Evolutionary conservation across 2,888 invertebrate species (phyloP).

Genomic region (Bellardia pandia): DNA sequence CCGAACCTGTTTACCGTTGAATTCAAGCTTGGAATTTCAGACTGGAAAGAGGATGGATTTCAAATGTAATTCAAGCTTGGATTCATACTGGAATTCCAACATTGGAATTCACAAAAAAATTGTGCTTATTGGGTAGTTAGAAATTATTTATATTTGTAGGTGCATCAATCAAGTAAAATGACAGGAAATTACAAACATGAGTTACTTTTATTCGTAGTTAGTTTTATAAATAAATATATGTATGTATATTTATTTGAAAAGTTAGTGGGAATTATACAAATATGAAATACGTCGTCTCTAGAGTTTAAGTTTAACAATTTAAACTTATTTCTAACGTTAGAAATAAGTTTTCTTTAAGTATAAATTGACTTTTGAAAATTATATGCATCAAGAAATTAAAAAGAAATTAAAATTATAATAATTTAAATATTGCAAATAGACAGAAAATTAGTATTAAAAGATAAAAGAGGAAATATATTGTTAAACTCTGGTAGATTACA

Average conservation of each 20-base stretch:
- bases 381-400: not conserved
- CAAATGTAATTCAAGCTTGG: no score
- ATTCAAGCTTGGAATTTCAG: no score
- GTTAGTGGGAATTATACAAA: slow-evolving; percentile 6
- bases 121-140: no score
- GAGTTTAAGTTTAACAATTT: slow-evolving; percentile 34
- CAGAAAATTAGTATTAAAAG: not conserved
- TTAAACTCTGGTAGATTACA: no score
- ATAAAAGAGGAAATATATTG: not conserved
- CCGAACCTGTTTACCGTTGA: no score
- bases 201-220: not conserved
- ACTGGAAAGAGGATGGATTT: no score
- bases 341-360: slow-evolving; percentile 1
- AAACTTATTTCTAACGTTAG: not conserved
- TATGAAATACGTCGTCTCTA: slow-evolving; percentile 16
- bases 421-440: not conserved
- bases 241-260: slow-evolving; percentile 32
- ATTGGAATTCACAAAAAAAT: no score
- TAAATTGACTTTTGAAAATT: slow-evolving; percentile 10
- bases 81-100: no score
- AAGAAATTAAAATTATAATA: not conserved
- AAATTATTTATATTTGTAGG: not conserved
- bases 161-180: not conserved
- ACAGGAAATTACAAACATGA: slow-evolving; percentile 26
- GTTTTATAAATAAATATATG: slow-evolving; percentile 21